These are phyloP conservation scores for Harpalus rubripes DNA, from an alignment of 2,888 invertebrate genomes.

Conservation along the genomic window DNA sequence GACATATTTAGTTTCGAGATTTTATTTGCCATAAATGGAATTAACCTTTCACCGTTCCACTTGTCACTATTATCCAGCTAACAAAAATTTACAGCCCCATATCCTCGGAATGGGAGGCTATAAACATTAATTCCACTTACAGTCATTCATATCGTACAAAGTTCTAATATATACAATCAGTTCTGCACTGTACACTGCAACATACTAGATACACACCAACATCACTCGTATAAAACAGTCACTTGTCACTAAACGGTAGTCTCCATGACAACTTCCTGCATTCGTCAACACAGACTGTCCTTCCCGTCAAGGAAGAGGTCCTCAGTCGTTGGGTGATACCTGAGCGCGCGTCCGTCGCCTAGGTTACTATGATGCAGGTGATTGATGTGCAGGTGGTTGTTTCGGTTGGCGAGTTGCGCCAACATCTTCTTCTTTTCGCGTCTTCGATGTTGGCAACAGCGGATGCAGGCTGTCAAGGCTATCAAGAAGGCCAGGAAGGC, in stretches of 20 bases:
- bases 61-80: constrained; percentile 7
- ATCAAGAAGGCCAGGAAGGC: constrained; percentile 81
- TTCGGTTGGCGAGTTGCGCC: constrained; percentile 81
- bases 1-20: constrained; percentile 57
- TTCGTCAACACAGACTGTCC: constrained; percentile 86
- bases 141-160: constrained; percentile 46
- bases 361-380: constrained; percentile 80
- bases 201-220: constrained; percentile 15
- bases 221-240: constrained; percentile 28
- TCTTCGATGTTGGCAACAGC: constrained; percentile 81
- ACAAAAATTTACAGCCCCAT: constrained; percentile 31
- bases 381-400: constrained; percentile 79
- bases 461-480: constrained; percentile 81
- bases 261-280: constrained; percentile 76
- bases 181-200: constrained; percentile 32
- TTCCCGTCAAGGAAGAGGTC: constrained; percentile 80
- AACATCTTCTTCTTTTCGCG: constrained; percentile 80
- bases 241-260: constrained; percentile 70
- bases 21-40: constrained; percentile 42
- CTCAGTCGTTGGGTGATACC: constrained; percentile 68
- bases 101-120: not conserved
- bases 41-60: constrained; percentile 19
- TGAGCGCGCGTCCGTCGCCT: constrained; percentile 69
- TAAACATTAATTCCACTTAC: constrained; percentile 50
- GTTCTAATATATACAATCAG: constrained; percentile 50